These are phyloP conservation scores for Pterobdella sp. DNA, from an alignment of 2,888 invertebrate species.

Conservation along the genomic window DNA sequence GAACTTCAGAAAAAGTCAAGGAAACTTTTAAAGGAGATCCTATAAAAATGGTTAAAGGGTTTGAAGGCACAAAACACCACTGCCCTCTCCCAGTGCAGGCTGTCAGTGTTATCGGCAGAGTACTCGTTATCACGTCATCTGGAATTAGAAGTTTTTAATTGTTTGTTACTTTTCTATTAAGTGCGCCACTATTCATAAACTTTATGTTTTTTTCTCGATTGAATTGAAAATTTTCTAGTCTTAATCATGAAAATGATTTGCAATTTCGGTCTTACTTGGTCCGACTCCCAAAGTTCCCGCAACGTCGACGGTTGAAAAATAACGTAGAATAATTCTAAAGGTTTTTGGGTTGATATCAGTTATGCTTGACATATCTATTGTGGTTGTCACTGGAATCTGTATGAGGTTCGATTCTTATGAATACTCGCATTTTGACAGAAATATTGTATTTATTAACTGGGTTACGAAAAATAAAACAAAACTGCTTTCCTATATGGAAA, in stretches of 20 bases:
- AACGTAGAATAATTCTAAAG: neutral
- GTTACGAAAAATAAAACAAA: too few relatives aligned
- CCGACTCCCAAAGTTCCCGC: constrained; percentile 5
- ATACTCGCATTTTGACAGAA: too few relatives aligned
- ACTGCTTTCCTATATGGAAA: too few relatives aligned
- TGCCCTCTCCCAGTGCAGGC: neutral
- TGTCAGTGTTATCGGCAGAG: neutral
- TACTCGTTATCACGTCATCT: neutral
- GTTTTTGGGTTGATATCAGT: neutral
- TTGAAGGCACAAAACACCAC: constrained; percentile 4
- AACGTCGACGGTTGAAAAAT: neutral
- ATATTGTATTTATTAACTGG: too few relatives aligned
- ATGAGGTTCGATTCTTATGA: neutral
- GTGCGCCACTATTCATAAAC: neutral
- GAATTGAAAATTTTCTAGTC: neutral
- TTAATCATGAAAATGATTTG: too few relatives aligned
- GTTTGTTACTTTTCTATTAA: neutral
- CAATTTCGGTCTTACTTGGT: neutral
- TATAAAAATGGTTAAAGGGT: neutral
- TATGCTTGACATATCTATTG: neutral
- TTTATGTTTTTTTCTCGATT: neutral
- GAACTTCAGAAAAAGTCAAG: neutral
- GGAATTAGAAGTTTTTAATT: neutral
- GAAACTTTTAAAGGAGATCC: neutral
- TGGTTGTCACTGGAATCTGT: neutral